These are phyloP conservation scores for Drosophila repletoides DNA, from an alignment of 1,140 invertebrate species.

Conservation along the genomic window DNA sequence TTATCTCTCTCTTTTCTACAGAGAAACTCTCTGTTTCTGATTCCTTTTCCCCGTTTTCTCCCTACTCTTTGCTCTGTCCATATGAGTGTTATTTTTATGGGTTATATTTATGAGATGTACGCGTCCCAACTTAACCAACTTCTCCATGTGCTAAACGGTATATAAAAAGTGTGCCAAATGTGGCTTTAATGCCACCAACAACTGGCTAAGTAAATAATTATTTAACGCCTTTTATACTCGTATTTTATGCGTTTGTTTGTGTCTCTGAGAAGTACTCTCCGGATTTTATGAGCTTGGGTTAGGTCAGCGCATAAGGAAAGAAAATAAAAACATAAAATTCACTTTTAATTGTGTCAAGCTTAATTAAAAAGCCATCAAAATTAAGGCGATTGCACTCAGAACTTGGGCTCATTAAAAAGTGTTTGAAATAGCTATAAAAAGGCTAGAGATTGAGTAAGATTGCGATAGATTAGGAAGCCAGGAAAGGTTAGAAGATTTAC, in stretches of 20 bases:
- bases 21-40: conserved; percentile 9
- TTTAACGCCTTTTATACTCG: conserved; percentile 68
- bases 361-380: conserved; percentile 25
- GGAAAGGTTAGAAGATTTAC: too few species aligned
- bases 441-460: too few species aligned
- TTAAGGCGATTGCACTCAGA: neutral
- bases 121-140: conserved; percentile 6
- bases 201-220: conserved; percentile 77
- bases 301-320: conserved; percentile 18
- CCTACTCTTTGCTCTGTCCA: conserved; percentile 3
- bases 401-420: conserved; percentile 16
- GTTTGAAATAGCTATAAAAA: neutral
- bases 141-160: conserved; percentile 14
- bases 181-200: conserved; percentile 22
- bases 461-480: too few species aligned
- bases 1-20: conserved; percentile 53
- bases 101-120: conserved; percentile 34
- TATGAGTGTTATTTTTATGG: conserved; percentile 33
- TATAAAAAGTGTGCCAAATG: conserved; percentile 64
- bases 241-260: conserved; percentile 48
- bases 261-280: conserved; percentile 52
- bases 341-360: conserved; percentile 26
- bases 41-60: neutral
- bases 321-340: neutral
- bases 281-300: conserved; percentile 34